A percentile compares a stretch with the other conserved stretches of the same genome.
Evolutionary conservation across 1,140 invertebrate genomes (phyloP).

Genomic region (Polypedilum pembai): DNA sequence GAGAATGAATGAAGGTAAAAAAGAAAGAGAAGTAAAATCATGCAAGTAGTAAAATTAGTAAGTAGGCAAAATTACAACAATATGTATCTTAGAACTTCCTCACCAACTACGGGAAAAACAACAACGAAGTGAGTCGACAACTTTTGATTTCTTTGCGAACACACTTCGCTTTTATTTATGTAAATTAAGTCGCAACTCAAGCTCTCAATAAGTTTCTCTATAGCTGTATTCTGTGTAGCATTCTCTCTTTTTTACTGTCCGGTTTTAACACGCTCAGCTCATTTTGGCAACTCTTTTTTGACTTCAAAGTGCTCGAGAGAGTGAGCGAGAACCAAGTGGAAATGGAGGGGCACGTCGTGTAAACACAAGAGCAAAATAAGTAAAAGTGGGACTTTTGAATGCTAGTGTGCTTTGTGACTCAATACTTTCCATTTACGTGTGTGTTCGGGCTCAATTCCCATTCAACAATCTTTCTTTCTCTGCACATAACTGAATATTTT

Average conservation of each 20-base stretch:
- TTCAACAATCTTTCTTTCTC: not conserved
- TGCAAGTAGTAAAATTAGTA: not conserved
- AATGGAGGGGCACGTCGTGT: not conserved
- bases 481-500: slow-evolving; percentile 23
- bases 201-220: not conserved
- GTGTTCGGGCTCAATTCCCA: not conserved
- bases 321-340: not conserved
- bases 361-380: slow-evolving; percentile 2
- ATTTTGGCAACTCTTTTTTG: too few relatives aligned
- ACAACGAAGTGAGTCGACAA: slow-evolving; percentile 16
- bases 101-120: not conserved
- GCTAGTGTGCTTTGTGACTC: not conserved
- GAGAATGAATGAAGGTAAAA: too few relatives aligned
- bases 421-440: not conserved
- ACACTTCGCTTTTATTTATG: not conserved
- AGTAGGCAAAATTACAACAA: not conserved
- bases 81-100: not conserved
- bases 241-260: not conserved
- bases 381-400: slow-evolving; percentile 27
- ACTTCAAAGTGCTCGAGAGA: too few relatives aligned
- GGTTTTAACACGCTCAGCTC: not conserved
- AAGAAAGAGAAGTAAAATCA: too few relatives aligned
- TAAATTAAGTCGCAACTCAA: not conserved
- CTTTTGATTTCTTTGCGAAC: slow-evolving; percentile 2
- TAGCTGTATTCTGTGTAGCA: slow-evolving; percentile 8